These are phyloP conservation scores for Camelus dromedarius DNA, from an alignment of 2,113 vertebrate genomes.

Conservation along the genomic window DNA sequence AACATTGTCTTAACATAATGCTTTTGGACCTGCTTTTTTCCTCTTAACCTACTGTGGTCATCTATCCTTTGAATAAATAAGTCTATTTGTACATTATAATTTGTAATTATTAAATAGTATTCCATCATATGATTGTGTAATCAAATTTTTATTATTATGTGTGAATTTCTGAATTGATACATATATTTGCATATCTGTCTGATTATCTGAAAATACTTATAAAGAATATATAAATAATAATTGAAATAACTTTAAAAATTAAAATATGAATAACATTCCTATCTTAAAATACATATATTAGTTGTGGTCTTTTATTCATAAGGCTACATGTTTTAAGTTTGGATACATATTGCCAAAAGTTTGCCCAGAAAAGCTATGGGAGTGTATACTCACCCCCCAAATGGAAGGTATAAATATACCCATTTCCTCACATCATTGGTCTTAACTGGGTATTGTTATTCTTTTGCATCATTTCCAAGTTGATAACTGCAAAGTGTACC, in stretches of 20 bases:
- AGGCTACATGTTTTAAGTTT: background rate
- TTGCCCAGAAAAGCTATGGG: background rate
- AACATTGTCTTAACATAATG: background rate
- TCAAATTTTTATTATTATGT: background rate
- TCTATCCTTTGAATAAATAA: constrained; percentile 32
- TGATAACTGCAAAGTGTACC: background rate
- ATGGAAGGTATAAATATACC: background rate
- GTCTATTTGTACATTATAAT: background rate
- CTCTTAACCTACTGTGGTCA: background rate
- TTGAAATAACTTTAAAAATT: background rate
- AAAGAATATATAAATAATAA: background rate
- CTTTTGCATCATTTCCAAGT: background rate
- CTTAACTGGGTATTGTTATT: background rate
- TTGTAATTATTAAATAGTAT: background rate
- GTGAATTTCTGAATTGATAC: background rate
- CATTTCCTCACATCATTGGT: background rate
- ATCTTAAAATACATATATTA: background rate
- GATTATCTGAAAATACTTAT: constrained; percentile 4
- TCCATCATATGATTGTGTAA: background rate
- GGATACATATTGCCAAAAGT: background rate
- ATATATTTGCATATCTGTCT: background rate
- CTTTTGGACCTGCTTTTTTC: background rate
- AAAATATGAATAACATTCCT: background rate
- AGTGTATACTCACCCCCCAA: background rate
- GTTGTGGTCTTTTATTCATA: background rate